Evolutionary conservation across 2,888 invertebrate species (phyloP).

Genomic region (Lasioglossum villosulum): DNA sequence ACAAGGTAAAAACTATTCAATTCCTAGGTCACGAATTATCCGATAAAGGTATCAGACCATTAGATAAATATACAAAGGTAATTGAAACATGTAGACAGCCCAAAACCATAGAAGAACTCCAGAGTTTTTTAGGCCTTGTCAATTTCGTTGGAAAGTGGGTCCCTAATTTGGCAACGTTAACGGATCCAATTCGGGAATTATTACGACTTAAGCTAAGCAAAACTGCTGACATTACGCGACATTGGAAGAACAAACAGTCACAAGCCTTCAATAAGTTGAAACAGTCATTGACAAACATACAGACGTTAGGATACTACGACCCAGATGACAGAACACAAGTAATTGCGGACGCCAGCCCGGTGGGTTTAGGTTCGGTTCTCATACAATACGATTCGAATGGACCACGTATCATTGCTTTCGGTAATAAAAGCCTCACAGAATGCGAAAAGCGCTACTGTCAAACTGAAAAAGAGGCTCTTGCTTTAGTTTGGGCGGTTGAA

Average conservation of each 20-base stretch:
- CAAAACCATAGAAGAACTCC: slow-evolving; percentile 64
- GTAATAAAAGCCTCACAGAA: slow-evolving; percentile 78
- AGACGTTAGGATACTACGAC: slow-evolving; percentile 70
- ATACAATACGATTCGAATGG: slow-evolving; percentile 69
- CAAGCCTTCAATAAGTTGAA: slow-evolving; percentile 50
- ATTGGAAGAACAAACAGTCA: not conserved
- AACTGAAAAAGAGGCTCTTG: slow-evolving; percentile 70
- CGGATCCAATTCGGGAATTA: slow-evolving; percentile 55
- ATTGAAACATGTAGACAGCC: slow-evolving; percentile 65
- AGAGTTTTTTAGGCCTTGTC: slow-evolving; percentile 73
- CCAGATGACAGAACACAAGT: slow-evolving; percentile 72
- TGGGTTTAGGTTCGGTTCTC: slow-evolving; percentile 76
- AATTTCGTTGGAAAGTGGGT: slow-evolving; percentile 74
- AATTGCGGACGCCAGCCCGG: slow-evolving; percentile 79
- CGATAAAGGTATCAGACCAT: slow-evolving; percentile 56
- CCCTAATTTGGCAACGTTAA: slow-evolving; percentile 65
- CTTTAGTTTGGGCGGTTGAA: slow-evolving; percentile 59
- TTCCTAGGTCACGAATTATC: slow-evolving; percentile 70
- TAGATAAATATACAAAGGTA: slow-evolving; percentile 57
- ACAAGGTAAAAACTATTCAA: slow-evolving; percentile 37
- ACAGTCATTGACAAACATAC: not conserved
- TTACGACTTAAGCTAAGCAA: no score
- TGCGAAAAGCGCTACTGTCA: slow-evolving; percentile 75
- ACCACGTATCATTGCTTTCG: slow-evolving; percentile 79
- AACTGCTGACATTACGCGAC: not conserved